Evolutionary conservation across 1,140 invertebrate species (phyloP).

Genomic region (Trichonephila clavipes): DNA sequence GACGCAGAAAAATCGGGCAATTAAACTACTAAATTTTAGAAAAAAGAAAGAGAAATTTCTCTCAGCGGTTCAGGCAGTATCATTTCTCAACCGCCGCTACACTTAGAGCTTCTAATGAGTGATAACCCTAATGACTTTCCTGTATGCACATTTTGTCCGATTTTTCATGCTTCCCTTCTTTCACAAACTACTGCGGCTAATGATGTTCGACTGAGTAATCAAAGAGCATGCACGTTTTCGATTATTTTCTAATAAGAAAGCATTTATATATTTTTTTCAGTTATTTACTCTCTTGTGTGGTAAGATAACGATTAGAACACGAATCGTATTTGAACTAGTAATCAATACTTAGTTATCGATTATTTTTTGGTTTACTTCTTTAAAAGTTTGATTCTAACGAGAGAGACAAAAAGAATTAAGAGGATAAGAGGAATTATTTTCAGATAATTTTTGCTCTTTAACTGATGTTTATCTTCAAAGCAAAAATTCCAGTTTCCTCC

Average conservation of each 20-base stretch:
- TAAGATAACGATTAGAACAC: slow-evolving; percentile 20
- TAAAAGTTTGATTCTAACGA: background rate
- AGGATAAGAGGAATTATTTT: background rate
- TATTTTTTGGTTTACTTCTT: background rate
- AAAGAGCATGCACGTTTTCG: slow-evolving; percentile 53
- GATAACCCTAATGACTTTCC: slow-evolving; percentile 33
- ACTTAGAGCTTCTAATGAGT: slow-evolving; percentile 44
- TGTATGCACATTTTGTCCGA: slow-evolving; percentile 50
- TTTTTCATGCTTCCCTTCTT: slow-evolving; percentile 60
- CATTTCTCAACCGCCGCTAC: background rate
- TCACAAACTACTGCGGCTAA: slow-evolving; percentile 43
- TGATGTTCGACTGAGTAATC: slow-evolving; percentile 46
- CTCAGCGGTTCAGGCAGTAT: background rate
- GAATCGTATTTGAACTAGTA: background rate
- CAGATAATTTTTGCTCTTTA: background rate
- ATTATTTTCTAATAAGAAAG: slow-evolving; percentile 54
- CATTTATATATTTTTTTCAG: background rate
- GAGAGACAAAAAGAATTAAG: background rate
- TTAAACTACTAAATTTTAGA: slow-evolving; percentile 16
- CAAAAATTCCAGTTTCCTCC: background rate
- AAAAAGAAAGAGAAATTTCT: slow-evolving; percentile 7
- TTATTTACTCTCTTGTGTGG: slow-evolving; percentile 22
- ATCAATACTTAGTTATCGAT: background rate
- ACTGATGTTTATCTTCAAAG: background rate
- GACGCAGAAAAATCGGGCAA: slow-evolving; percentile 43